These are phyloP conservation scores for Lindbergichthys nudifrons DNA, from an alignment of 2,797 vertebrate species.

Conservation along the genomic window DNA sequence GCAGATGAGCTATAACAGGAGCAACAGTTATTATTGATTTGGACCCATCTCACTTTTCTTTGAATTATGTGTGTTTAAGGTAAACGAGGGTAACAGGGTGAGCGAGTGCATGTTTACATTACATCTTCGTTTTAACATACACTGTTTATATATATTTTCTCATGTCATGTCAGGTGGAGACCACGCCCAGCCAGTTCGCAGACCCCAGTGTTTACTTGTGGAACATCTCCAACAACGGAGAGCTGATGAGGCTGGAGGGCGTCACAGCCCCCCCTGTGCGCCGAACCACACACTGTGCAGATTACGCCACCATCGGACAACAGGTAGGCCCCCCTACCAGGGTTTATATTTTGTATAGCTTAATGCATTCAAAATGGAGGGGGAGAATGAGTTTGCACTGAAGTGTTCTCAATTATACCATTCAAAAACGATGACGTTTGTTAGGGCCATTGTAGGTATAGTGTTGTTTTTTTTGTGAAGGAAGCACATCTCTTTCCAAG, in stretches of 20 bases:
- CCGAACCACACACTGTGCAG: constrained; percentile 85
- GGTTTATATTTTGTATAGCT: not conserved
- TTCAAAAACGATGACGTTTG: too few relatives aligned
- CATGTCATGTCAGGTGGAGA: constrained; percentile 87
- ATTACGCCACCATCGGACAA: constrained; percentile 88
- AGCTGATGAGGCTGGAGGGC: constrained; percentile 88
- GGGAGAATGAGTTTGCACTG: too few relatives aligned
- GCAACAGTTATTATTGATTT: constrained; percentile 21
- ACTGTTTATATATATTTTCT: not conserved
- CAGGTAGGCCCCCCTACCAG: constrained; percentile 77
- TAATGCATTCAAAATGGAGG: not conserved
- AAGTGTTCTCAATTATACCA: too few relatives aligned
- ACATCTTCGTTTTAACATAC: constrained; percentile 5
- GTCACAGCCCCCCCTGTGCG: constrained; percentile 67
- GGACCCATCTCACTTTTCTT: constrained; percentile 27
- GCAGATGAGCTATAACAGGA: constrained; percentile 7
- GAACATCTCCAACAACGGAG: constrained; percentile 90
- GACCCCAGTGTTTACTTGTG: constrained; percentile 93
- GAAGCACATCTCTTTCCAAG: too few relatives aligned
- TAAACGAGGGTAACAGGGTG: not conserved
- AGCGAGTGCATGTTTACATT: constrained; percentile 8
- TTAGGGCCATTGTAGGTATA: too few relatives aligned
- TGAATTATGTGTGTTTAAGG: constrained; percentile 12
- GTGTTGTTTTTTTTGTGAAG: too few relatives aligned
- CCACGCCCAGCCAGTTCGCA: constrained; percentile 89